Evolutionary conservation across 2,797 vertebrate genomes (phyloP).

Genomic region (Oreortyx pictus): DNA sequence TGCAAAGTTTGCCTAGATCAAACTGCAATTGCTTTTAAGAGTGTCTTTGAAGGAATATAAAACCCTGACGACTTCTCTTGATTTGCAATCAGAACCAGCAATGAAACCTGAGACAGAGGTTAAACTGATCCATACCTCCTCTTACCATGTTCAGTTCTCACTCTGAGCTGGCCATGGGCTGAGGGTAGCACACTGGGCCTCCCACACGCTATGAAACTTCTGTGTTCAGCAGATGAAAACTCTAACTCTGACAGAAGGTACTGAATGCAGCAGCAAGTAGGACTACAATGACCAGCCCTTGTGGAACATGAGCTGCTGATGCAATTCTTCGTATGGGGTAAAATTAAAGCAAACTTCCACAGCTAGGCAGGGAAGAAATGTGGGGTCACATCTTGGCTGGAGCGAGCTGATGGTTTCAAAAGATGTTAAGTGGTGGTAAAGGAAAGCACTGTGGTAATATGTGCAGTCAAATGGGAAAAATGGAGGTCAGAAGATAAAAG

Average conservation of each 20-base stretch:
- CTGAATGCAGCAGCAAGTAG: accelerated
- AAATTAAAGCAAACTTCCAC: background rate
- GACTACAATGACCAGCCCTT: background rate
- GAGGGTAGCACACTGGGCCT: background rate
- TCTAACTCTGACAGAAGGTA: accelerated
- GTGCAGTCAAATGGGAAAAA: background rate
- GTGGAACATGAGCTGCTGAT: background rate
- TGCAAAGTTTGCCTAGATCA: background rate
- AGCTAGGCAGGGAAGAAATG: background rate
- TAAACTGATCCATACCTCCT: background rate
- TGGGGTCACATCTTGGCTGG: background rate
- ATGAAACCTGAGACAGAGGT: background rate
- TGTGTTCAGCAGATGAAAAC: background rate
- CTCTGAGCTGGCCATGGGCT: background rate
- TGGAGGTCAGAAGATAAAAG: background rate
- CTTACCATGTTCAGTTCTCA: background rate
- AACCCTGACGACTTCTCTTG: background rate
- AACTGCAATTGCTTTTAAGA: background rate
- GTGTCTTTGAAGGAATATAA: background rate
- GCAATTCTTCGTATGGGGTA: background rate
- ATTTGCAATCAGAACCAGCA: background rate
- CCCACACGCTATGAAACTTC: background rate
- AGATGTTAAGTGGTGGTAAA: background rate
- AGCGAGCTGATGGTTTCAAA: background rate
- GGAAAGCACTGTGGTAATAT: background rate